Conservation (phyloP, 2,113 vertebrate species). For the Pedionomus torquatus region DNA sequence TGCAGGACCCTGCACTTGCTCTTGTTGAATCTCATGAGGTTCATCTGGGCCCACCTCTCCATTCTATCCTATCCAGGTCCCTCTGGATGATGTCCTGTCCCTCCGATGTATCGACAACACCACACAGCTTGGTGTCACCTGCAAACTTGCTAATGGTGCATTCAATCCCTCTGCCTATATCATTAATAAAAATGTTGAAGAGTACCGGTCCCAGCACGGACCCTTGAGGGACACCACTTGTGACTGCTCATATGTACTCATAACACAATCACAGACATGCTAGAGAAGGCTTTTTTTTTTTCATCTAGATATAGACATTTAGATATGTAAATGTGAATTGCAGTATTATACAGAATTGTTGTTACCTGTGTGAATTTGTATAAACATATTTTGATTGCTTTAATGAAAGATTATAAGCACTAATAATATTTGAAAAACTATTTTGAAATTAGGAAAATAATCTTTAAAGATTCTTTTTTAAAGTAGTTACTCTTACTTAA, state of each 20-base stretch:
- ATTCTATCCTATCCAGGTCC: no score
- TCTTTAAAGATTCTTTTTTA: neutral
- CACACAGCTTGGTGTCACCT: no score
- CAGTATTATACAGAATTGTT: neutral
- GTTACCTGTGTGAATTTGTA: neutral
- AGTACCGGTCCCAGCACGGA: no score
- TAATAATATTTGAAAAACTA: neutral
- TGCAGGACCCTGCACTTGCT: no score
- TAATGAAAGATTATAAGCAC: neutral
- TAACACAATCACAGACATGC: neutral
- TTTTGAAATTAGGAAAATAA: neutral
- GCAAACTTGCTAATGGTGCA: no score
- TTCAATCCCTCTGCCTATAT: no score
- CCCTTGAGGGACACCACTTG: no score
- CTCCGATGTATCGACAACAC: no score
- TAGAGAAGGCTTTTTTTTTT: neutral
- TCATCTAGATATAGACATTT: neutral
- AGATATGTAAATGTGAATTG: neutral
- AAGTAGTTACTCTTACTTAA: neutral
- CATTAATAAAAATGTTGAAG: no score
- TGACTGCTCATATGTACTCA: neutral
- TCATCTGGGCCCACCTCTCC: no score
- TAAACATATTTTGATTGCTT: neutral
- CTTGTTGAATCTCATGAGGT: no score
- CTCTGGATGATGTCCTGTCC: no score